Base-by-base conservation (phyloP, 2,888 invertebrate genomes). In the Leptinotarsa juncta region DNA sequence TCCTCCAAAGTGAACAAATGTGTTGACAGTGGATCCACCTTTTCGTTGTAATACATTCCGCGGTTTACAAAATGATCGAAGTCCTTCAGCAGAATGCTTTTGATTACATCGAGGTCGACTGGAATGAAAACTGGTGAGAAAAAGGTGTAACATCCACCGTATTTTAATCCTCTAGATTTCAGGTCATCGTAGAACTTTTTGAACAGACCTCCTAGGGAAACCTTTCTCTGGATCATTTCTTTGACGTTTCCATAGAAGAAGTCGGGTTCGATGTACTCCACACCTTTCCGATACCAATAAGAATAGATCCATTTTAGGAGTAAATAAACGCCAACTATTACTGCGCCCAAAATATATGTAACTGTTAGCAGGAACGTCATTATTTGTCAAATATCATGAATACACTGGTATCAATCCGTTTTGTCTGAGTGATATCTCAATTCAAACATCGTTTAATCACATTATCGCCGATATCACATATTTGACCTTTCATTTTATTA, bases 31-130 rank as follows among this genome's bases (percentile, higher is more conserved):
- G 86, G 85, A 75, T 87, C 86, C 16, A 66, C 74, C 62, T 83
- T 78, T 75, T 85, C 85, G 66, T 86, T 83, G n/a, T 78, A 75
- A 53, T 83, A 83, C n/a, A 83, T 73, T 15, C 86, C 86, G 26
- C 84, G 82, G 73, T 86, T 82, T 14, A 81, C 81, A 74, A 88
- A 88, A 76, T 85, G 79, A 12, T 77, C 72, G 74, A 88, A 88
- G 78, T 88, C 87, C 65, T 83, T 85, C 12, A 84, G 82, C 67
- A 87, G 65, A 12, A 88, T 83, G 23, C 81, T 67, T 72, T 86
- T 86, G n/a, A 88, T 80, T 4, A 86, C 67, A 14, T 85, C 84
- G 12, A 84, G 81, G 79, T 88, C 86, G 4, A 84, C 71, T 3
- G 86, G 82, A 14, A 88, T 69, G 65, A 84, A 84, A 16, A 78